Evolutionary conservation across 2,797 vertebrate genomes (phyloP).

Genomic region (Meda fulgida): DNA sequence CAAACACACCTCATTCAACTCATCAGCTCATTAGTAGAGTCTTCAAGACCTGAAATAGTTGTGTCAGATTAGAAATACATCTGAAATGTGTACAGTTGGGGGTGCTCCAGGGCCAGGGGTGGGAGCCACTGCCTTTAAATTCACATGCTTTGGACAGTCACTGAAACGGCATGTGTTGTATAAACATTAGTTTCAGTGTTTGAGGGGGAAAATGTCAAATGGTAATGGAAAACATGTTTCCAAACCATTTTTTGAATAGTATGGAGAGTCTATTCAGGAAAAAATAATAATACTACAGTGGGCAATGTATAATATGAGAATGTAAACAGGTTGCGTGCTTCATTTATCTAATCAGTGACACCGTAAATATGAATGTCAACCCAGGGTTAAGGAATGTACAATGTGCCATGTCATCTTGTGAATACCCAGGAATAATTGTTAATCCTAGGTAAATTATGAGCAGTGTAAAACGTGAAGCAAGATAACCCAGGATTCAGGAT

Average conservation of each 20-base stretch:
- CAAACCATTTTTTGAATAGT: neutral
- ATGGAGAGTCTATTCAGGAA: neutral
- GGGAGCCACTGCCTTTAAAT: neutral
- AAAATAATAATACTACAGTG: rapidly evolving
- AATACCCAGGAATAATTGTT: too few relatives aligned
- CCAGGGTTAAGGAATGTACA: too few relatives aligned
- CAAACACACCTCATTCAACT: neutral
- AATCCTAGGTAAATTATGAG: neutral
- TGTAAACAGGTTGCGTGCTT: neutral
- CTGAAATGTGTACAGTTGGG: neutral
- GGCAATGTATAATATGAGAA: neutral
- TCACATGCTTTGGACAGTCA: neutral
- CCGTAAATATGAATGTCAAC: neutral
- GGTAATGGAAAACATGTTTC: neutral
- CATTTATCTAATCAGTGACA: neutral
- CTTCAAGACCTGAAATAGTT: too few relatives aligned
- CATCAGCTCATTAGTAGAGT: too few relatives aligned
- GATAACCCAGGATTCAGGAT: neutral
- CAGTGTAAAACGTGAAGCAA: neutral
- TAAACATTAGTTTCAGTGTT: neutral
- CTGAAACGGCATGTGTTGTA: neutral
- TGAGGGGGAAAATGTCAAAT: neutral
- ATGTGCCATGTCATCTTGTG: too few relatives aligned
- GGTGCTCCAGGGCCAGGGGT: neutral
- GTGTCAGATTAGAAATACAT: neutral